These are phyloP conservation scores for Campylorhamphus procurvoides DNA, from an alignment of 2,113 vertebrate genomes.

Conservation along the genomic window DNA sequence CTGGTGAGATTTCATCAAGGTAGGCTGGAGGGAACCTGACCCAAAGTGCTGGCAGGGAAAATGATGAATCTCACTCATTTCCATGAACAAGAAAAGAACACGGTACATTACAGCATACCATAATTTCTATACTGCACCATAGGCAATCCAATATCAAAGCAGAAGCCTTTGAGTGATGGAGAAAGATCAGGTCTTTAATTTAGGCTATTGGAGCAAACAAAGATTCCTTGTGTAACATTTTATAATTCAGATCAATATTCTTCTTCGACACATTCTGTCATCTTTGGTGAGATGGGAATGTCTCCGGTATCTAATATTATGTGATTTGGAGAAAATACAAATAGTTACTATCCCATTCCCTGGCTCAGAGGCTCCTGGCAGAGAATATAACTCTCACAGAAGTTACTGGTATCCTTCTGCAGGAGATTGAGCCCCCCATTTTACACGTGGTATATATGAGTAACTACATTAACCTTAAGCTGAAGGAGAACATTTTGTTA, in stretches of 20 bases:
- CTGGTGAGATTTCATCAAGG: neutral
- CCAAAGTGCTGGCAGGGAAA: neutral
- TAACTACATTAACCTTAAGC: conserved; percentile 31
- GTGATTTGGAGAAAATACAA: neutral
- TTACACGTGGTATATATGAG: neutral
- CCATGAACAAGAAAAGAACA: neutral
- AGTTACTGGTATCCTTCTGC: neutral
- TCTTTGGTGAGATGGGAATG: neutral
- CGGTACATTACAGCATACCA: neutral
- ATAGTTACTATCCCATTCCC: neutral
- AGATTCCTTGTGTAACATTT: neutral
- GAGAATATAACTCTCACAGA: neutral
- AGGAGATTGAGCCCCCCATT: neutral
- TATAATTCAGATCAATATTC: neutral
- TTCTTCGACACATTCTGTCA: neutral
- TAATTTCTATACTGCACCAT: neutral
- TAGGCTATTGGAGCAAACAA: neutral
- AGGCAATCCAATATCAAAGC: neutral
- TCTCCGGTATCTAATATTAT: neutral
- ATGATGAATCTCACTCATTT: neutral
- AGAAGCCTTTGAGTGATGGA: neutral
- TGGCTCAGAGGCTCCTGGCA: neutral
- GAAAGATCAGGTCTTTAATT: neutral
- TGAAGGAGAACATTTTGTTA: conserved; percentile 42
- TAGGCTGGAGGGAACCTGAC: neutral